phyloP scores from a whole-genome alignment of 2,797 vertebrate genomes.

The Bovichtus diacanthus region DNA sequence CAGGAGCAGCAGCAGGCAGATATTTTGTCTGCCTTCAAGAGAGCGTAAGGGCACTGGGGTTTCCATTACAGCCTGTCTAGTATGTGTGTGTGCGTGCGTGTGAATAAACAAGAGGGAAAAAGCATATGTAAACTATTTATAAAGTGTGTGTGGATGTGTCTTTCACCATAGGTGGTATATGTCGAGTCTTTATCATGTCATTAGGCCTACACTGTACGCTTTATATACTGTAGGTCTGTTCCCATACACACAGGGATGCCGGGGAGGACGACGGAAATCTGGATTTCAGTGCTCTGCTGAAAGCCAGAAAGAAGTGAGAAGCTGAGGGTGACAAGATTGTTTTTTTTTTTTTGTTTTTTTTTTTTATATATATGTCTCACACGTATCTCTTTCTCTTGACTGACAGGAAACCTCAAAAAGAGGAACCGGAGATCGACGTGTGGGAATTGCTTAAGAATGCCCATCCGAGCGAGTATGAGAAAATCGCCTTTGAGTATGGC shows the following conservation, averaged over 20 bases:
- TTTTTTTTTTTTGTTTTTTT: background rate
- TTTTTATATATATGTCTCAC: background rate
- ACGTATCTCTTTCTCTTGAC: slow-evolving; percentile 3
- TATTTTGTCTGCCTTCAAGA: slow-evolving; percentile 86
- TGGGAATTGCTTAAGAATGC: slow-evolving; percentile 91
- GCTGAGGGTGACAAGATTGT: background rate
- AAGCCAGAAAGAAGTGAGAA: slow-evolving; percentile 89
- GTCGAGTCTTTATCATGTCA: background rate
- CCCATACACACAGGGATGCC: slow-evolving; percentile 74
- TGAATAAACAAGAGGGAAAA: slow-evolving; percentile 14
- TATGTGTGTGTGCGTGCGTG: background rate
- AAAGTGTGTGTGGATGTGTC: slow-evolving; percentile 14
- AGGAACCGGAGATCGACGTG: slow-evolving; percentile 85
- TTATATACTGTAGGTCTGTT: slow-evolving; percentile 3
- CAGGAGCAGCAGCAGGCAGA: slow-evolving; percentile 68
- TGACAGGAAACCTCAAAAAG: slow-evolving; percentile 71
- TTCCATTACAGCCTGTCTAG: slow-evolving; percentile 28
- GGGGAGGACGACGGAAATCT: slow-evolving; percentile 88
- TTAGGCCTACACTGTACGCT: background rate
- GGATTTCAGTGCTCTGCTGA: slow-evolving; percentile 92
- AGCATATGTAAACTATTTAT: slow-evolving; percentile 24
- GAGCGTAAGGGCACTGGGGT: slow-evolving; percentile 77
- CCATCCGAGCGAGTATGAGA: slow-evolving; percentile 94
- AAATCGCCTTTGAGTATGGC: slow-evolving; percentile 92
- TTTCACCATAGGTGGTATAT: slow-evolving; percentile 8